phyloP scores from a whole-genome alignment of 1,140 invertebrate genomes.

The Heliconius himera region DNA sequence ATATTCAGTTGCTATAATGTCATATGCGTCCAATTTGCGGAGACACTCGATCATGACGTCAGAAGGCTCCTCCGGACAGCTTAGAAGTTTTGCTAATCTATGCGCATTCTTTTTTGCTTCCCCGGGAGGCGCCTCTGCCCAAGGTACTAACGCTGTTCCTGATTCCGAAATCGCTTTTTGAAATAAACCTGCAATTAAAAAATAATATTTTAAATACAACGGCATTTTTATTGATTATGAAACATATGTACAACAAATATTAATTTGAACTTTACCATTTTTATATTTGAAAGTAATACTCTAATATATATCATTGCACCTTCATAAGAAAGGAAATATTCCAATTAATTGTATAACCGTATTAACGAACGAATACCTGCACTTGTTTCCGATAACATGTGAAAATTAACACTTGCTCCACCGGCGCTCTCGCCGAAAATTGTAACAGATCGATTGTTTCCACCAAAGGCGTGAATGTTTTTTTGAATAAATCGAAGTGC shows the following conservation, averaged over 20 bases:
- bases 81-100: slow-evolving; percentile 83
- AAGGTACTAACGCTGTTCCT: slow-evolving; percentile 89
- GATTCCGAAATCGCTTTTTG: slow-evolving; percentile 89
- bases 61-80: slow-evolving; percentile 82
- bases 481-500: slow-evolving; percentile 88
- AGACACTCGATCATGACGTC: slow-evolving; percentile 83
- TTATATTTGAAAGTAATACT: no score
- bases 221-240: background rate
- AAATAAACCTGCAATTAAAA: slow-evolving; percentile 83
- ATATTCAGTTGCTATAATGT: slow-evolving; percentile 84
- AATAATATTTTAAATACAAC: background rate
- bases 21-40: slow-evolving; percentile 80
- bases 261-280: no score
- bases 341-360: no score
- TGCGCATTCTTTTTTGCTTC: slow-evolving; percentile 84
- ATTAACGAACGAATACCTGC: slow-evolving; percentile 42
- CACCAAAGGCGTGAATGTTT: slow-evolving; percentile 88
- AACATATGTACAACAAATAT: background rate
- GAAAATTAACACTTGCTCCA: slow-evolving; percentile 84
- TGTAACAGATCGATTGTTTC: slow-evolving; percentile 87
- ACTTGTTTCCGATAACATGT: slow-evolving; percentile 85
- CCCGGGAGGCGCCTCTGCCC: slow-evolving; percentile 86
- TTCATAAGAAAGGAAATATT: no score
- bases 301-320: no score
- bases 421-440: slow-evolving; percentile 88